Evolutionary conservation across 2,113 vertebrate species (phyloP).

Genomic region (Brachypodius melanocephalos): DNA sequence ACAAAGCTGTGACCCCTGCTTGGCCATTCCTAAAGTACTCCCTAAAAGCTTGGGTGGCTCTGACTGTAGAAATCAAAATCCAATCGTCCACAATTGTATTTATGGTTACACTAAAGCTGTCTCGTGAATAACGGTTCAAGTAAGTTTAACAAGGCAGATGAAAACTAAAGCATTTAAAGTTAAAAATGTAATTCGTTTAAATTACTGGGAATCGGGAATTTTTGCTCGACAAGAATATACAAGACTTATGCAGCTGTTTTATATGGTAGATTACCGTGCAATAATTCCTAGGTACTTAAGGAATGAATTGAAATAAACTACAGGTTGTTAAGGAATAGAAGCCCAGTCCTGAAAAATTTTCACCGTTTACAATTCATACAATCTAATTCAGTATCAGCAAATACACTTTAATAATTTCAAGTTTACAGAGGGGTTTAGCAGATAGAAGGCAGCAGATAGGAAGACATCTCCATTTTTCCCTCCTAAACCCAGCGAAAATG

Average conservation of each 20-base stretch:
- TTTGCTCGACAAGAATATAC: not conserved
- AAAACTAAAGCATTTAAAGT: not conserved
- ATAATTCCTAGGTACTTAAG: not conserved
- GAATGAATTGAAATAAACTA: not conserved
- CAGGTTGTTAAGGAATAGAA: not conserved
- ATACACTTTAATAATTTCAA: not conserved
- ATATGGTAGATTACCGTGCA: not conserved
- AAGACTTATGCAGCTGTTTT: not conserved
- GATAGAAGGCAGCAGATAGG: not conserved
- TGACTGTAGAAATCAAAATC: not conserved
- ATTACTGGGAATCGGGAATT: not conserved
- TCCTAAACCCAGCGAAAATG: not conserved
- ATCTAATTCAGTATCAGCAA: not conserved
- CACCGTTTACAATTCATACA: not conserved
- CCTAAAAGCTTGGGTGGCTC: not conserved
- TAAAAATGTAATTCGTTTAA: not conserved
- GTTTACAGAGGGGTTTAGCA: not conserved
- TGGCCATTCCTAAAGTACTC: not conserved
- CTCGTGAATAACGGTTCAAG: not conserved
- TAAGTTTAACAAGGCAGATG: not conserved
- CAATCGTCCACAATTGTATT: not conserved
- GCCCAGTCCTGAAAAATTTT: not conserved
- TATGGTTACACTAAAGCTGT: not conserved
- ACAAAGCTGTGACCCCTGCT: rapidly evolving
- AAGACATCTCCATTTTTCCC: not conserved